Evolutionary conservation across 2,797 vertebrate species (phyloP), one percentile per base, ranked within the genome.

Genomic region (Nannoperca obscura): DNA sequence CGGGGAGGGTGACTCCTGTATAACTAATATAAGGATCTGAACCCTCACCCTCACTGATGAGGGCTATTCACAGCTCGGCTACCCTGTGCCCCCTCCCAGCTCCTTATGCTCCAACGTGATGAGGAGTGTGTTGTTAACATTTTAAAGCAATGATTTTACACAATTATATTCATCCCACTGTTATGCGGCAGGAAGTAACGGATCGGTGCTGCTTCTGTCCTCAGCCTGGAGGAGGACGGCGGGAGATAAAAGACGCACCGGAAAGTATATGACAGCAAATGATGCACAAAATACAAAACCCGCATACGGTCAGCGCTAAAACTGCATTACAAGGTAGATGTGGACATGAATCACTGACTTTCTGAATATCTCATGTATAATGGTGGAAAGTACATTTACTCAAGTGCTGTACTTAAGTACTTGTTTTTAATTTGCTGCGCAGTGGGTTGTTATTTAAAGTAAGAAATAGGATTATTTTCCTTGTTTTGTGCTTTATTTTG

Each of bases 11-110:
- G 96, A 97, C 96, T 97, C 95, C 95, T 88, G 93, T 95, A 93
- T 95, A 96, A 96, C 96, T 96, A 96, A 96, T 97, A 95, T 95
- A 93, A 95, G 92, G 74, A 91, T 94, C 83, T 97, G 97, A 99
- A 97, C 98, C 97, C 95, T 97, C 94, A 96, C 95, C 97, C 95
- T 93, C 82, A 19, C 95, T 99, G 98, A 99, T 99, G 98, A 99
- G 96, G 97, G 94, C 96, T 97, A 99, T 99, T 99, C 97, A 99
- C 88, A 94, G 96, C 94, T 93, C 92, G 62, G 89, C 94, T 96
- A 96, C 96, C 96, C 96, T 96, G 94, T 94, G 91, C 92, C 94
- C 96, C 92, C 95, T 94, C 92, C 92, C 86, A 76, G 91, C 95
- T 94, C 88, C 94, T 84, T 76, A 82, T 96, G 94, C 95, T 74